These are phyloP conservation scores for Tylochromis polylepis DNA, from an alignment of 2,113 vertebrate species.

Conservation along the genomic window DNA sequence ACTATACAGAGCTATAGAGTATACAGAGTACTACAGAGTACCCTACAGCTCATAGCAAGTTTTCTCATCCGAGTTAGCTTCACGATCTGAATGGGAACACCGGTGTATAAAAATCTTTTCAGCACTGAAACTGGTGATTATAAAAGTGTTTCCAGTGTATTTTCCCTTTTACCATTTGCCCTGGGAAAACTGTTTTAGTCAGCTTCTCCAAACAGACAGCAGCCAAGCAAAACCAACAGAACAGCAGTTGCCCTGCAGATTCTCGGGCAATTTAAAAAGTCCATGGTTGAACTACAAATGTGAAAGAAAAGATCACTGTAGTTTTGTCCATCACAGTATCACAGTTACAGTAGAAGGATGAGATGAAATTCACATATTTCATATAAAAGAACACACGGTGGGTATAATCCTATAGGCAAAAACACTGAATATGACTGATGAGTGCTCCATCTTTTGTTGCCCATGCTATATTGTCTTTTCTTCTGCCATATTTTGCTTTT, in stretches of 20 bases:
- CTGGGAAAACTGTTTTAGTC: background rate
- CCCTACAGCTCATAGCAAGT: background rate
- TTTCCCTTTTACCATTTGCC: conserved; percentile 8
- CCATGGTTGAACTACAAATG: conserved; percentile 13
- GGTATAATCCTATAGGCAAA: conserved; percentile 21
- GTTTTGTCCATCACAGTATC: conserved; percentile 56
- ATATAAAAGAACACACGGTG: conserved; percentile 16
- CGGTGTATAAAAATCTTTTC: conserved; percentile 42
- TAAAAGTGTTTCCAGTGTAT: conserved; percentile 38
- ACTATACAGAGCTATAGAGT: no score
- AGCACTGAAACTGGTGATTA: conserved; percentile 15
- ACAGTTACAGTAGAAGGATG: conserved; percentile 47
- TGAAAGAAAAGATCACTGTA: conserved; percentile 19
- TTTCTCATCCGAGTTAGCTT: background rate
- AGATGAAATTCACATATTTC: conserved; percentile 33
- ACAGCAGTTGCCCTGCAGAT: background rate
- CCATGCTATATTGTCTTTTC: conserved; percentile 2
- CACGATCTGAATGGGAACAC: conserved; percentile 16
- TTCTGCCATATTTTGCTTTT: background rate
- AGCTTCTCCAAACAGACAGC: conserved; percentile 10
- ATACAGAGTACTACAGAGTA: no score
- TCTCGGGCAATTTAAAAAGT: conserved; percentile 12
- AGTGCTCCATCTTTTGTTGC: background rate
- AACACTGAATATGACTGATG: conserved; percentile 25
- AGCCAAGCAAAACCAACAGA: conserved; percentile 21